phyloP scores from a whole-genome alignment of 2,797 vertebrate species.

The Bucorvus abyssinicus region DNA sequence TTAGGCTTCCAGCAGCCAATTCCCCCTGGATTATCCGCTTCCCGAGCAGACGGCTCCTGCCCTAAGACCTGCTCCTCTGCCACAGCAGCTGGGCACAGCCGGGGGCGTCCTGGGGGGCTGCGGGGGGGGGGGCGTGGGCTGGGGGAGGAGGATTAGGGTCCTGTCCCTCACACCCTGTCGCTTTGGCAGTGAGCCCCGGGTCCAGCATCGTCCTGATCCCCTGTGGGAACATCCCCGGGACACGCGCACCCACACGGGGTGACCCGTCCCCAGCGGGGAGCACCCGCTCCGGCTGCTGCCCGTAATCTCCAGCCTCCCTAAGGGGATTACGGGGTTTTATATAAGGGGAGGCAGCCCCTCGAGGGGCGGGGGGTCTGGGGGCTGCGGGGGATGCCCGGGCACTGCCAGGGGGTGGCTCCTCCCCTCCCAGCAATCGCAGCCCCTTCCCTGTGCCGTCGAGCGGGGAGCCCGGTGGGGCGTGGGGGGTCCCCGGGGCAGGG shows the following conservation, averaged over 20 bases:
- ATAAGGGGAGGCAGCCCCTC: background rate
- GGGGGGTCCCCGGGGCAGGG: background rate
- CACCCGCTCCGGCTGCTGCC: too few relatives aligned
- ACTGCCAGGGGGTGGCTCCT: too few relatives aligned
- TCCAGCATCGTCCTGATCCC: background rate
- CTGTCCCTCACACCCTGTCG: background rate
- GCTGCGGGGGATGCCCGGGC: too few relatives aligned
- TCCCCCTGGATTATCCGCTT: conserved; percentile 29
- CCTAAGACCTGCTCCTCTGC: background rate
- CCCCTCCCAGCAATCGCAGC: too few relatives aligned
- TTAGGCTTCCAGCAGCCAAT: conserved; percentile 15
- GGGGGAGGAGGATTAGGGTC: too few relatives aligned
- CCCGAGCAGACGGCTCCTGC: background rate
- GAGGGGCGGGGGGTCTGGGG: too few relatives aligned
- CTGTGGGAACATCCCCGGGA: background rate
- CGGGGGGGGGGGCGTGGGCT: background rate
- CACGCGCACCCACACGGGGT: too few relatives aligned
- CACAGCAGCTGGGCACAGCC: background rate
- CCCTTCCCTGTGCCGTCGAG: too few relatives aligned
- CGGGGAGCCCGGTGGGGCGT: background rate
- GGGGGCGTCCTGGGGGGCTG: too few relatives aligned
- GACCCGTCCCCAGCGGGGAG: too few relatives aligned
- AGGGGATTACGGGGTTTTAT: background rate
- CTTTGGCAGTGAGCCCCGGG: background rate
- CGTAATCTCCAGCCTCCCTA: too few relatives aligned